Evolutionary conservation across 2,888 invertebrate genomes (phyloP).

Genomic region (Ecliptopera silaceata): DNA sequence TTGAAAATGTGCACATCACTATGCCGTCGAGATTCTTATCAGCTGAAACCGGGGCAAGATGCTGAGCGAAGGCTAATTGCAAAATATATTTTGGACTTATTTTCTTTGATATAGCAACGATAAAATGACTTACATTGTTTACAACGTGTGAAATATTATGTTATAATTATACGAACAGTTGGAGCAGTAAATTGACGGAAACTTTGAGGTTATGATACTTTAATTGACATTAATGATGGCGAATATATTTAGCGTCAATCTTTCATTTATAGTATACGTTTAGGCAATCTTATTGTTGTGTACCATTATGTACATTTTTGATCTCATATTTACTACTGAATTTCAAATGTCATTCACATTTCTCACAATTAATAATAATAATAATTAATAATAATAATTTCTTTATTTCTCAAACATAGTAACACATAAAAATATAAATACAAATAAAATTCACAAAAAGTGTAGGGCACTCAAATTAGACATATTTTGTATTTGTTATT

Average conservation of each 20-base stretch:
- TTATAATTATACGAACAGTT: constrained; percentile 24
- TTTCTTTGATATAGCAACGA: constrained; percentile 7
- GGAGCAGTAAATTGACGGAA: constrained; percentile 5
- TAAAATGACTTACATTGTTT: constrained; percentile 2
- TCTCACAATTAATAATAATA: too few species aligned
- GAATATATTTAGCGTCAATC: constrained; percentile 18
- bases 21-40: constrained; percentile 22
- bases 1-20: constrained; percentile 18
- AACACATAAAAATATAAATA: too few species aligned
- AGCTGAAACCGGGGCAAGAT: constrained; percentile 21
- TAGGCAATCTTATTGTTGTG: too few species aligned
- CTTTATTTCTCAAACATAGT: too few species aligned
- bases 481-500: too few species aligned
- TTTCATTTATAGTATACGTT: constrained; percentile 9
- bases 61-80: constrained; percentile 17
- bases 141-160: constrained; percentile 23
- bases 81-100: constrained; percentile 17
- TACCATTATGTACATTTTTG: too few species aligned
- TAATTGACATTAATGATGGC: constrained; percentile 21
- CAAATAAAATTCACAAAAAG: too few species aligned
- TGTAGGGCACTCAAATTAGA: too few species aligned
- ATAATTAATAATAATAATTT: too few species aligned
- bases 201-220: constrained; percentile 13
- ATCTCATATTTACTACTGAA: too few species aligned
- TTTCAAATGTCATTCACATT: too few species aligned